Evolutionary conservation across 2,888 invertebrate species (phyloP).

Genomic region (Oxyscelio sp.): DNA sequence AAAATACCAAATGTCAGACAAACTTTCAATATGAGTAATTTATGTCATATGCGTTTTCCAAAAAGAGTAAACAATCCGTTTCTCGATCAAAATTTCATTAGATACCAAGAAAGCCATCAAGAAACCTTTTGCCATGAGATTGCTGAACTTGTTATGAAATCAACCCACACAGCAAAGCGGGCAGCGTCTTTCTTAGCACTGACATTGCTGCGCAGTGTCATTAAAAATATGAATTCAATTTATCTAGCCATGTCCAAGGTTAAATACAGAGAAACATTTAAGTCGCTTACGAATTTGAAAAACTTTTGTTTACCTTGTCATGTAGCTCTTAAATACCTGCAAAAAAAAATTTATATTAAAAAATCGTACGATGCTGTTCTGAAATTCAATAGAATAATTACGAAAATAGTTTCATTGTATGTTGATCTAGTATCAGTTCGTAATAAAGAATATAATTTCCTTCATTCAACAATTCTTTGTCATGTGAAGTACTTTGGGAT

Average conservation of each 20-base stretch:
- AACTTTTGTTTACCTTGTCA: constrained; percentile 6
- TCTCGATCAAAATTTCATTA: constrained; percentile 18
- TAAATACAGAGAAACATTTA: constrained; percentile 17
- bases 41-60: constrained; percentile 7
- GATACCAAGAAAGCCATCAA: neutral
- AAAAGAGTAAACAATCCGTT: neutral
- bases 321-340: neutral
- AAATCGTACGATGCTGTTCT: neutral
- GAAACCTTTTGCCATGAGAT: neutral
- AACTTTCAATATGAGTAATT: neutral
- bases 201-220: neutral
- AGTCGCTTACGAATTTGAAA: neutral
- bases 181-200: constrained; percentile 27
- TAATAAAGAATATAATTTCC: constrained; percentile 20
- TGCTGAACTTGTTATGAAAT: neutral
- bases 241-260: constrained; percentile 15
- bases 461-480: constrained; percentile 26
- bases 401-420: constrained; percentile 37
- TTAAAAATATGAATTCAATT: constrained; percentile 8
- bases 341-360: neutral
- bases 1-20: neutral
- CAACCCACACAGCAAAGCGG: neutral
- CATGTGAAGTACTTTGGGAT: constrained; percentile 35
- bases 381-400: constrained; percentile 28
- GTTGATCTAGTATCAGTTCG: neutral